Base-by-base conservation (phyloP, 2,797 vertebrate genomes). In the Podarcis siculus region DNA sequence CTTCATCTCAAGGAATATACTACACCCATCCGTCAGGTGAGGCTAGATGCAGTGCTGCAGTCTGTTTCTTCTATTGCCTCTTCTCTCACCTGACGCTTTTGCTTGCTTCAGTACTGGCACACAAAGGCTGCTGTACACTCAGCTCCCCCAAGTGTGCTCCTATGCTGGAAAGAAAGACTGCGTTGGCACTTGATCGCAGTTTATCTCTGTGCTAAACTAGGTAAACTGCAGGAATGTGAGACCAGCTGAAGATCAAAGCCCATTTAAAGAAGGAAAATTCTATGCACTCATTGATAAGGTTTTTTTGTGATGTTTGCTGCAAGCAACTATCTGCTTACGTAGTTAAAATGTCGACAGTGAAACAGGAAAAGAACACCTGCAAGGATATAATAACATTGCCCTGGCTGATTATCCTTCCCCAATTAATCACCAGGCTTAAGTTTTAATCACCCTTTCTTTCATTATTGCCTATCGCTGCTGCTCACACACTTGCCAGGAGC, bases 371-470 rank as follows among this genome's bases (percentile, higher is more conserved):
- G 91, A 94, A 55, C 55, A 79, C 85, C 42, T 45, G 89, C 37
- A 35, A 90, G 90, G 86, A 86, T 66, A 61, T 72, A 37, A 10
- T 0, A 91, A 85, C 87, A 80, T 83, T 90, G 13, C 87, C 39
- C 90, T 90, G 77, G 86, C 42, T 85, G 58, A 37, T 7, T 85
- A 79, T 83, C 72, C 76, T 77, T 12, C 27, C 90, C 82, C 30
- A 82, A 84, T 93, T 90, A 85, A 61, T 19, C 19, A 82, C 83
- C 90, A 72, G 89, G 27, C 81, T 89, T 21, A 89, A 91, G 89
- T 84, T 92, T 89, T 90, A 93, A 86, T 94, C 71, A 67, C 79
- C 80, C 66, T 93, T 92, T 87, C 84, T 88, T 93, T 93, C 89
- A 85, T 1, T 3, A 91, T 93, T 92, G 86, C 86, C 88, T 91